phyloP scores from a whole-genome alignment of 2,888 invertebrate genomes.

The Smittia aterrima region DNA sequence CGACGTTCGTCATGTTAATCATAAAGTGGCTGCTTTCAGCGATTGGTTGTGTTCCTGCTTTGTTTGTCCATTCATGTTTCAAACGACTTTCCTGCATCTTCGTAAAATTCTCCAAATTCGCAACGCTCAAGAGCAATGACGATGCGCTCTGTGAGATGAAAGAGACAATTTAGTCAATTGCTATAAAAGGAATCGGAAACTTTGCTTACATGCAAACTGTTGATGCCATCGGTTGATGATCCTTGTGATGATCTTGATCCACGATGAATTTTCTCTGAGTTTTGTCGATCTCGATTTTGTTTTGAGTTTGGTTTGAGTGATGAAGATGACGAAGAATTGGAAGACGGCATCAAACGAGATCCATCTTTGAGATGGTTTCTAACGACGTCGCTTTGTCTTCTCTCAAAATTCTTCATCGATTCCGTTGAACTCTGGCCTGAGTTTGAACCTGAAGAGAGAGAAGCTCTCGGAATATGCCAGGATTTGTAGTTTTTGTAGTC shows the following conservation, averaged over 20 bases:
- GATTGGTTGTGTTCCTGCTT: not conserved
- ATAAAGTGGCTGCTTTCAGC: not conserved
- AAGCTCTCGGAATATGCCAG: slow-evolving; percentile 27
- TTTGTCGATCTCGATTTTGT: not conserved
- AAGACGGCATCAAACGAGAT: not conserved
- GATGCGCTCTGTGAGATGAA: slow-evolving; percentile 12
- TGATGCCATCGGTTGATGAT: slow-evolving; percentile 9
- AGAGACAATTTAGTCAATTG: not conserved
- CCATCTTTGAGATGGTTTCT: not conserved
- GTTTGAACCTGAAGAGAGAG: slow-evolving; percentile 17
- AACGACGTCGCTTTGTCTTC: not conserved
- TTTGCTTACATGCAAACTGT: slow-evolving; percentile 23
- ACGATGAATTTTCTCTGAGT: slow-evolving; percentile 13
- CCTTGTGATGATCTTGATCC: slow-evolving; percentile 21
- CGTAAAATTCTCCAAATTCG: slow-evolving; percentile 24
- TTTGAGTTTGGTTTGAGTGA: not conserved
- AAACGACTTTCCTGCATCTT: not conserved
- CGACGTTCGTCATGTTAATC: not conserved
- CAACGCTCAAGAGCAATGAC: slow-evolving; percentile 9
- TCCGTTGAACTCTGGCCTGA: slow-evolving; percentile 22
- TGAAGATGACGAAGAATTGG: slow-evolving; percentile 2
- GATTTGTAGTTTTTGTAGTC: slow-evolving; percentile 1
- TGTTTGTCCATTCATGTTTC: not conserved
- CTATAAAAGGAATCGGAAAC: no score
- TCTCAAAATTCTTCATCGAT: not conserved